Conservation (phyloP, 2,888 invertebrate species). For the Malthinus flaveolus region DNA sequence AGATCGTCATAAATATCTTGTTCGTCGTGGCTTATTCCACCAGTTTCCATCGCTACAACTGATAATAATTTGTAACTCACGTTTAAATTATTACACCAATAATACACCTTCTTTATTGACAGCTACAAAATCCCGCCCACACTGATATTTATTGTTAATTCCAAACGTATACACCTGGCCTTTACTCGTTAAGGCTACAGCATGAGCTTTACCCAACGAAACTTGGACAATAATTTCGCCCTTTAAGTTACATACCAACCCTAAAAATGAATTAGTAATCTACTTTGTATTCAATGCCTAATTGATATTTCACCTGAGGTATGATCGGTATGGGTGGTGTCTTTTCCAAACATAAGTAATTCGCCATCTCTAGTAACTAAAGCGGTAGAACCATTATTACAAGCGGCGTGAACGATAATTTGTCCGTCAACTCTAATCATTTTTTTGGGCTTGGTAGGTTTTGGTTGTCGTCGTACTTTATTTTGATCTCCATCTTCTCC, state of each 20-base stretch:
- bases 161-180: conserved; percentile 95
- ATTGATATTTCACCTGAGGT: conserved; percentile 55
- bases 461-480: conserved; percentile 80
- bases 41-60: conserved; percentile 61
- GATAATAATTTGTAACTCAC: conserved; percentile 34
- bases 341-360: conserved; percentile 93
- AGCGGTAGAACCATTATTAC: conserved; percentile 94
- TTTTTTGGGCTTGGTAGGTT: conserved; percentile 90
- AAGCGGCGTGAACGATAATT: conserved; percentile 79
- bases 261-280: conserved; percentile 32
- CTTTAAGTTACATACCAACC: conserved; percentile 49
- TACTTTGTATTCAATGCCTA: not conserved
- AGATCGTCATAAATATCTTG: conserved; percentile 61
- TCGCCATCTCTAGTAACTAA: conserved; percentile 89
- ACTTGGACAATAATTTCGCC: conserved; percentile 62
- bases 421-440: conserved; percentile 89
- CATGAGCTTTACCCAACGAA: conserved; percentile 93
- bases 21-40: conserved; percentile 53
- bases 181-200: conserved; percentile 83
- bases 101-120: conserved; percentile 63
- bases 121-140: conserved; percentile 81
- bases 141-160: conserved; percentile 97
- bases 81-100: not conserved
- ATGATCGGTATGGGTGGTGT: conserved; percentile 82
- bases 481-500: conserved; percentile 93